Percentiles rank a stretch among this genome's conserved stretches.
Evolutionary conservation across 2,113 vertebrate species (phyloP).

Genomic region (Dasyurus viverrinus): DNA sequence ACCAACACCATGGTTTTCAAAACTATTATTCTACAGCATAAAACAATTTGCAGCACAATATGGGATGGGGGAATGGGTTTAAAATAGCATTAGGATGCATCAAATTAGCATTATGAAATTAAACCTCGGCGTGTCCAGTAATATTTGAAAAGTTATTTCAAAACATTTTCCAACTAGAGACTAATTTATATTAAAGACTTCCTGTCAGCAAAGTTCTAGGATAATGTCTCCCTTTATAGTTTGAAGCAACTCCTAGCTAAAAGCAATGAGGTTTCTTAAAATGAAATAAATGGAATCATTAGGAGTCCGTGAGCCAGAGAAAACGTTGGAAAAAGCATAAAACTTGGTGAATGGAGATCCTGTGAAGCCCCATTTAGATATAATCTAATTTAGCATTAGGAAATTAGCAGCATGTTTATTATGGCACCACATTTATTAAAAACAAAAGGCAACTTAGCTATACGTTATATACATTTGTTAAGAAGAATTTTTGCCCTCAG

Average conservation of each 20-base stretch:
- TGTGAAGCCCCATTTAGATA: background rate
- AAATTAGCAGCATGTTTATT: background rate
- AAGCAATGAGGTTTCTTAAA: background rate
- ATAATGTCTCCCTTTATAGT: constrained; percentile 2
- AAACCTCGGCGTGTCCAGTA: background rate
- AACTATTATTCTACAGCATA: background rate
- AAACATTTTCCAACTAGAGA: constrained; percentile 21
- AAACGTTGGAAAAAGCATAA: background rate
- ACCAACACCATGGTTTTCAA: background rate
- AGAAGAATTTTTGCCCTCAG: background rate
- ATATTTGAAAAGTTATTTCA: background rate
- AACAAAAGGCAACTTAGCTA: background rate
- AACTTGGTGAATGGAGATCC: background rate
- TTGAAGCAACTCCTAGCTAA: background rate
- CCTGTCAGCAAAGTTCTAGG: background rate
- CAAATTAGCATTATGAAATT: constrained; percentile 15
- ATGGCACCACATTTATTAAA: background rate
- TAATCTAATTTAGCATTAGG: constrained; percentile 6
- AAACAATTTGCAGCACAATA: background rate
- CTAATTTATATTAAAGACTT: background rate
- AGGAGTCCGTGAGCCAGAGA: background rate
- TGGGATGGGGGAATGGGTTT: background rate
- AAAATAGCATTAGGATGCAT: constrained; percentile 7
- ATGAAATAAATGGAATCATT: background rate
- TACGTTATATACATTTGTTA: background rate